Evolutionary conservation across 1,140 invertebrate genomes (phyloP).

Genomic region (Aleiodes sp.): DNA sequence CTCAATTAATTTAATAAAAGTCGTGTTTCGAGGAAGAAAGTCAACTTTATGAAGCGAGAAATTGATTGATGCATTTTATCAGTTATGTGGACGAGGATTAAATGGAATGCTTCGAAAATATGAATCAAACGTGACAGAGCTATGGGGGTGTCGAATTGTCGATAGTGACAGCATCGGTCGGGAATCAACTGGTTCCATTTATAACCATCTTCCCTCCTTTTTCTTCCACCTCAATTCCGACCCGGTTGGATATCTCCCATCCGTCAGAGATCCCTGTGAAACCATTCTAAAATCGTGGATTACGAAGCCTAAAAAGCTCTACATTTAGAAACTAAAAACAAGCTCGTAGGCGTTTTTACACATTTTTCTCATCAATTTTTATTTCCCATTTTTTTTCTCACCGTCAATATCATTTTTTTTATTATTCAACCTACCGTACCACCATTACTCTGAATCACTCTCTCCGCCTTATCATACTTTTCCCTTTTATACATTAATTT

Average conservation of each 20-base stretch:
- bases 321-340: slow-evolving; percentile 40
- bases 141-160: neutral
- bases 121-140: slow-evolving; percentile 22
- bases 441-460: neutral
- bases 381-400: neutral
- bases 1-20: too few relatives aligned
- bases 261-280: slow-evolving; percentile 7
- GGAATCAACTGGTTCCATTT: slow-evolving; percentile 18
- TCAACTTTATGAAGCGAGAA: too few relatives aligned
- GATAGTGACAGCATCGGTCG: slow-evolving; percentile 16
- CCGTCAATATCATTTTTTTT: slow-evolving; percentile 16
- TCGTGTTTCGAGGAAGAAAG: neutral
- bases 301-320: slow-evolving; percentile 20
- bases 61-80: too few relatives aligned
- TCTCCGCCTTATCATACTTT: neutral
- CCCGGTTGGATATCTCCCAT: slow-evolving; percentile 12
- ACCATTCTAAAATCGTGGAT: slow-evolving; percentile 35
- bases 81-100: too few relatives aligned
- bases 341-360: neutral
- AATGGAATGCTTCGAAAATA: slow-evolving; percentile 2
- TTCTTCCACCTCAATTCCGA: neutral
- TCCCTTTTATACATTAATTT: slow-evolving; percentile 18
- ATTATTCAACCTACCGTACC: neutral
- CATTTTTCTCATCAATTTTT: neutral
- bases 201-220: neutral